Percentiles rank a stretch among this genome's conserved stretches.
Evolutionary conservation across 1,140 invertebrate species (phyloP).

Genomic region (Drosophila grimshawi): DNA sequence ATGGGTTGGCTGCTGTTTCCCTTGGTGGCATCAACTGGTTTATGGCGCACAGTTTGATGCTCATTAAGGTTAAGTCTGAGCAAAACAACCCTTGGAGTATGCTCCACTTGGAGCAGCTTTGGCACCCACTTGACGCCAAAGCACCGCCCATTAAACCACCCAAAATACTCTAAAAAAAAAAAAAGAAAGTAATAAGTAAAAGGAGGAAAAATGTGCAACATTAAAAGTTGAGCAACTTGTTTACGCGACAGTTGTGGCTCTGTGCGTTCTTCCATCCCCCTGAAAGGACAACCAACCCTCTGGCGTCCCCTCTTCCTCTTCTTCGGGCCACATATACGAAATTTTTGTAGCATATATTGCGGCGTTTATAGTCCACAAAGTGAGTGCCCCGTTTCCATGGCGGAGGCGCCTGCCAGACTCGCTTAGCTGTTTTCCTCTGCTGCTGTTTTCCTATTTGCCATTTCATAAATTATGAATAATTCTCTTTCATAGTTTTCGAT

Average conservation of each 20-base stretch:
- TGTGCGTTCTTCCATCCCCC: conserved; percentile 31
- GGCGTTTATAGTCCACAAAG: conserved; percentile 45
- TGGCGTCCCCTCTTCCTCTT: not conserved
- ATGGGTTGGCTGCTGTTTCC: conserved; percentile 4
- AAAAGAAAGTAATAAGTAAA: conserved; percentile 14
- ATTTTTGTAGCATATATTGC: conserved; percentile 52
- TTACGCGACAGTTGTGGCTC: conserved; percentile 51
- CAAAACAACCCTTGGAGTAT: conserved; percentile 38
- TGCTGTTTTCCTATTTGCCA: conserved; percentile 12
- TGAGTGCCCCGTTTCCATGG: conserved; percentile 27
- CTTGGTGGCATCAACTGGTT: conserved; percentile 39
- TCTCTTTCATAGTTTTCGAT: conserved; percentile 48
- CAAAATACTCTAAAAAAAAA: not conserved
- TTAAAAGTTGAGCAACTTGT: conserved; percentile 65
- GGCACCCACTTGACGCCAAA: conserved; percentile 37
- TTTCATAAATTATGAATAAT: conserved; percentile 62
- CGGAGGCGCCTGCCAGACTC: conserved; percentile 50
- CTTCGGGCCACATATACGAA: conserved; percentile 16
- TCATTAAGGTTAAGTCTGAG: conserved; percentile 54
- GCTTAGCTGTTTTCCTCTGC: conserved; percentile 32
- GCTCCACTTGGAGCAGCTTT: conserved; percentile 27
- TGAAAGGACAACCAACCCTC: conserved; percentile 23
- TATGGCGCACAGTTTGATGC: conserved; percentile 56
- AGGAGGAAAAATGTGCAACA: conserved; percentile 55
- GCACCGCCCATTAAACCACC: conserved; percentile 1